Percentiles rank a stretch among this genome's conserved stretches.
Evolutionary conservation across 2,888 invertebrate species (phyloP).

Genomic region (Drosophila setosimentum): DNA sequence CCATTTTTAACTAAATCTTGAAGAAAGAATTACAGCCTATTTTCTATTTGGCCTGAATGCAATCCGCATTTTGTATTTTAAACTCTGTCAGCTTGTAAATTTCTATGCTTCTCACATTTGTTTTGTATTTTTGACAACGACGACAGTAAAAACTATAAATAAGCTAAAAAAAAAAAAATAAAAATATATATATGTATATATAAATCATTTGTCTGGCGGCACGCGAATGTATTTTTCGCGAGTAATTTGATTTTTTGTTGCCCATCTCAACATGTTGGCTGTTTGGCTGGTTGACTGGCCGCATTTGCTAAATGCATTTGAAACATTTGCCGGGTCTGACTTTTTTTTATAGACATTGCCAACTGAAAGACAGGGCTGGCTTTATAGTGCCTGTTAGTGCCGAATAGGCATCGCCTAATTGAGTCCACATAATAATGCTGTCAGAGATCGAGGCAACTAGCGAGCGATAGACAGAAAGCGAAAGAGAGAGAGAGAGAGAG

Average conservation of each 20-base stretch:
- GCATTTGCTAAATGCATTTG: constrained; percentile 36
- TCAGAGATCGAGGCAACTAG: constrained; percentile 40
- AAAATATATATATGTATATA: constrained; percentile 11
- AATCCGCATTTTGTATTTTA: constrained; percentile 2
- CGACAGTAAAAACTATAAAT: constrained; percentile 45
- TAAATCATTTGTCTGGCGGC: constrained; percentile 71
- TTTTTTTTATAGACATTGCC: constrained; percentile 66
- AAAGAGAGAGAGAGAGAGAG: not conserved
- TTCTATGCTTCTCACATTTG: constrained; percentile 14
- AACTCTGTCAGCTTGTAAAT: constrained; percentile 3
- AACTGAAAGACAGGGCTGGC: constrained; percentile 63
- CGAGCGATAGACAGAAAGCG: too few species aligned
- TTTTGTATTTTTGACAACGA: constrained; percentile 52
- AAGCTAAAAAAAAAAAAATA: constrained; percentile 47
- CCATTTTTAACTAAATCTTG: not conserved
- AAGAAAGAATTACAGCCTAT: not conserved
- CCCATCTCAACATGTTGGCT: constrained; percentile 11
- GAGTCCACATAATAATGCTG: constrained; percentile 73
- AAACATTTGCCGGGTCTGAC: constrained; percentile 30
- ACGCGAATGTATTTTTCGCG: constrained; percentile 62
- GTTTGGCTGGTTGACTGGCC: constrained; percentile 17
- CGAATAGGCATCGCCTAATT: constrained; percentile 58
- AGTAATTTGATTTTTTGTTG: constrained; percentile 41
- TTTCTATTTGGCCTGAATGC: not conserved
- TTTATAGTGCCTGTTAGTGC: constrained; percentile 47